These are phyloP conservation scores for Disparrhopalites patrizii DNA, from an alignment of 2,888 invertebrate species.

Conservation along the genomic window DNA sequence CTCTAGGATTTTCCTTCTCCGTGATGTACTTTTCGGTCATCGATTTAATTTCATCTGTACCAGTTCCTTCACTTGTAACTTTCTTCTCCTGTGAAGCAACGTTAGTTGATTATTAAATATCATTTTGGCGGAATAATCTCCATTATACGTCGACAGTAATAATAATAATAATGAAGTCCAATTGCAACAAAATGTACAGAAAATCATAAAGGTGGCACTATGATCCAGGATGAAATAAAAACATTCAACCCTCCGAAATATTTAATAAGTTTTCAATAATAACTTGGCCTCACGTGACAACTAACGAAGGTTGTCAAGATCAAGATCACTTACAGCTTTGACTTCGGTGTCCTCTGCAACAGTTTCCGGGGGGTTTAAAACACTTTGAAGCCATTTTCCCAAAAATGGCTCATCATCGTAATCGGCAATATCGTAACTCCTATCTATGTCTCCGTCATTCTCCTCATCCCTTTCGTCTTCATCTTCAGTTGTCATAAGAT, in stretches of 20 bases:
- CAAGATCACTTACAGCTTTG: conserved; percentile 25
- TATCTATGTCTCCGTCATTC: conserved; percentile 32
- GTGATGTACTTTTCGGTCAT: conserved; percentile 57
- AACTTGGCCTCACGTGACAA: too few species aligned
- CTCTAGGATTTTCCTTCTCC: conserved; percentile 73
- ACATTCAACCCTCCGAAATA: too few species aligned
- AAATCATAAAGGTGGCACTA: too few species aligned
- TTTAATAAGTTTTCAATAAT: too few species aligned
- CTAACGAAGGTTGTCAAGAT: too few species aligned
- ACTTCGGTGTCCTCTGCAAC: conserved; percentile 36
- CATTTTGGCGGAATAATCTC: too few species aligned
- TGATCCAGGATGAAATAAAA: too few species aligned
- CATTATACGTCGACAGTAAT: too few species aligned
- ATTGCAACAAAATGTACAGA: too few species aligned
- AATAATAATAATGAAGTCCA: too few species aligned
- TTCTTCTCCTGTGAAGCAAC: conserved; percentile 44
- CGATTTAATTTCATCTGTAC: conserved; percentile 41
- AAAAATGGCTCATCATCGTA: conserved; percentile 68
- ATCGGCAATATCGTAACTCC: conserved; percentile 29
- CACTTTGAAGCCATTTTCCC: conserved; percentile 93
- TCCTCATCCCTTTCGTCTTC: conserved; percentile 47
- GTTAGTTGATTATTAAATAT: too few species aligned
- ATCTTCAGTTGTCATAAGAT: conserved; percentile 48
- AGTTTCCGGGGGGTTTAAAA: conserved; percentile 68
- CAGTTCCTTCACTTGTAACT: conserved; percentile 37